Evolutionary conservation across 2,888 invertebrate species (phyloP), one percentile per base, ranked within the genome.

Genomic region (Lasioglossum calceatum): DNA sequence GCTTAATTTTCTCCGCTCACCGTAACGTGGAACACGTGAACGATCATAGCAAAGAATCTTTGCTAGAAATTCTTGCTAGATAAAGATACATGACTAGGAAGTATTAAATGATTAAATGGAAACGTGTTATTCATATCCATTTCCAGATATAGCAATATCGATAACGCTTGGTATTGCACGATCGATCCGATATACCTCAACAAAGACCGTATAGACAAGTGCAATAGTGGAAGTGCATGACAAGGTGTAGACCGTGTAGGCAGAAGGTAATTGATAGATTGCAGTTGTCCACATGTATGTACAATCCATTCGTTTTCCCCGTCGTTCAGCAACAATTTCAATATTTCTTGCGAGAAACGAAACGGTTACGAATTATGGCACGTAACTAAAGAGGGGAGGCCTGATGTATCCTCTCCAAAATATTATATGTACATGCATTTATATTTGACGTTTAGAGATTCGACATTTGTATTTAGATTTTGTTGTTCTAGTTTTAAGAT

Each of bases 271-370:
- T 75, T 77, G 47, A 78, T 72, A 71, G 80, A 90, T 85, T 72
- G 67, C 71, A 70, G 79, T 32, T 50, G 74, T 70, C 82, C 87
- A 77, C 70, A 70, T 79, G 76, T 78, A 84, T 73, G 64, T 58
- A 64, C 73, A 81, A 81, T 81, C 83, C 78, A 73, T 89, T 61
- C 64, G 81, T 79, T 87, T 70, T 87, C 74, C 79, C 73, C 72
- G 72, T 82, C 75, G 79, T 71, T 75, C 78, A 79, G 72, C 86
- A 86, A 36, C 86, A 77, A 77, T 79, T 67, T 79, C 39, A 81
- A 76, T 36, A 85, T 32, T 77, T 61, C 71, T 76, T 79, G 50
- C 72, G 61, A 79, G 54, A 12, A 36, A 67, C 7, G 47, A 64
- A 85, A 67, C 54, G n/a, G 70, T 79, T 14, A 36, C 19, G 47